Evolutionary conservation across 1,140 invertebrate genomes (phyloP), one percentile per base, ranked within the genome.

Genomic region (Neoseiulus cucumeris): DNA sequence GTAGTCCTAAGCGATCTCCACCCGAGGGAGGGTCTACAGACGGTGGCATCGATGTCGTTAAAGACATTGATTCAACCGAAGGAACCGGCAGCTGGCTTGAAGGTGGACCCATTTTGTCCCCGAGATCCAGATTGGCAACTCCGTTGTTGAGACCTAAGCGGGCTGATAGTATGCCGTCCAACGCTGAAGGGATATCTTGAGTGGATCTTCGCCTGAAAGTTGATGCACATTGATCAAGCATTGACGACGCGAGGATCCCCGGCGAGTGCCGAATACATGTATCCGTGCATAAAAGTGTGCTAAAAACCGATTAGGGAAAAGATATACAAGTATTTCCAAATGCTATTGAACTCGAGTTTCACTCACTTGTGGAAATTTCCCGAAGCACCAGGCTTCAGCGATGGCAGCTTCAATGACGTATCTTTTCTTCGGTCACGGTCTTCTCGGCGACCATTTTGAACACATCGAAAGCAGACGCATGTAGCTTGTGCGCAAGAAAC

Each of bases 351-450:
- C n/a, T n/a, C n/a, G n/a, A 17, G 22, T 59, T 14, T 6, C 6
- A 59, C 51, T 59, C 14, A 59, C 51, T 59, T 59, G 51, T 59
- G 51, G 22, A 59, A 59, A 33, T 29, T 29, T 25, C 51, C 51
- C 14, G 51, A 25, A 33, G 51, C 25, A 33, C 51, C 51, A 14
- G 51, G 51, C 22, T 59, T 59, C 51, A 59, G 22, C 22, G 25
- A 33, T 17, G 51, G 51, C 25, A 59, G 22, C 14, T 33, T 25
- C 33, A 33, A 17, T 2, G 51, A 33, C 22, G 33, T 14, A 25
- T 59, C 51, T 33, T 59, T 59, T 17, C 51, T 59, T 29, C 51
- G 51, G 17, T 59, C 51, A 25, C 51, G 51, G 25, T 59, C 51
- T 6, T 59, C 51, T 9, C 51, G 51, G 25, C 51, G 51, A 59